Evolutionary conservation across 2,888 invertebrate species (phyloP).

Genomic region (Lasioglossum calceatum): DNA sequence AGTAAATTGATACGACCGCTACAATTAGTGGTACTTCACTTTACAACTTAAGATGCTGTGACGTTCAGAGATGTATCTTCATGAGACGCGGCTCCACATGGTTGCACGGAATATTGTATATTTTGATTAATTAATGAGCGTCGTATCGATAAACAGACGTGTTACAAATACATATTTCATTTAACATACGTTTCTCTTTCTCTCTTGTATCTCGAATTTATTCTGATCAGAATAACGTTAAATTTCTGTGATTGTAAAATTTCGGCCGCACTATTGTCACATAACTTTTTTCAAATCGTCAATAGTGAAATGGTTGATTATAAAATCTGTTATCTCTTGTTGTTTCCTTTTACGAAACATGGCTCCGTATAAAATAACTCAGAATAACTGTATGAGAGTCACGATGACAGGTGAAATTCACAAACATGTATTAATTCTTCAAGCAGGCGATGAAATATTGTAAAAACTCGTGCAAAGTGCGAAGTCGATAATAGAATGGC

Average conservation of each 20-base stretch:
- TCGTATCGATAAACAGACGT: neutral
- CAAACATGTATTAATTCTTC: neutral
- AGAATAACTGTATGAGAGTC: neutral
- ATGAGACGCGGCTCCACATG: conserved; percentile 14
- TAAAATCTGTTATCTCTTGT: neutral
- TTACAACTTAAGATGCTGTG: neutral
- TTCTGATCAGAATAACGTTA: conserved; percentile 1
- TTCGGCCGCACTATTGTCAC: conserved; percentile 23
- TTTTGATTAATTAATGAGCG: conserved; percentile 9
- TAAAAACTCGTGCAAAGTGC: neutral
- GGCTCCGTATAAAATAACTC: neutral
- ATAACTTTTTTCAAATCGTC: conserved; percentile 21
- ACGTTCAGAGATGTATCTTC: conserved; percentile 16
- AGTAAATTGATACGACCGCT: conserved; percentile 13
- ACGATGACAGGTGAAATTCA: neutral
- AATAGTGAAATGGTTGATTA: neutral
- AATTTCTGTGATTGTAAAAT: neutral
- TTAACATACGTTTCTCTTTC: neutral
- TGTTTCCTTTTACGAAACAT: conserved; percentile 19
- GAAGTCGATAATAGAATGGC: conserved; percentile 30
- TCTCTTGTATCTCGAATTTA: neutral
- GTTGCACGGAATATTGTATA: conserved; percentile 3
- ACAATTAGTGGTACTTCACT: conserved; percentile 24
- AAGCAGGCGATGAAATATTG: conserved; percentile 3
- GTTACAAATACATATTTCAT: neutral